Evolutionary conservation across 2,888 invertebrate genomes (phyloP), one percentile per base, ranked within the genome.

Genomic region (Plebejus melissa): DNA sequence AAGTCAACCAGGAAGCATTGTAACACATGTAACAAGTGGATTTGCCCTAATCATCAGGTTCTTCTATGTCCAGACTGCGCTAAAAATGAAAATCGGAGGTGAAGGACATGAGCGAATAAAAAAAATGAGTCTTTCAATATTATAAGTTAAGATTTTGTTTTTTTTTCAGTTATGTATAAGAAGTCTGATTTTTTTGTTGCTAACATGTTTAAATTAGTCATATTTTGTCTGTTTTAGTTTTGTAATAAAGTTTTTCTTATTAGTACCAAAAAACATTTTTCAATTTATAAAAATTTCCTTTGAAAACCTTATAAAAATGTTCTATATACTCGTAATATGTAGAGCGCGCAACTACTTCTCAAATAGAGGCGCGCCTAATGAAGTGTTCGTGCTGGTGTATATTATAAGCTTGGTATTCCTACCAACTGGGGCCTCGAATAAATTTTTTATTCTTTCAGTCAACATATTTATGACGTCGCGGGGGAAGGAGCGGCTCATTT

Each of bases 401-500:
- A 50, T 50, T 50, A 50, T 50, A 50, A 50, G 50, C 13, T 46
- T 46, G 46, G 46, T 46, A 46, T 46, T 41, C 7, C 57, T n/a
- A 11, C 28, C 28, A 54, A 72, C 50, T 13, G 16, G 71, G 58
- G 32, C 71, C 13, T 41, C 32, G 32, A 32, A 46, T 58, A 58
- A 71, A 60, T 4, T 32, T 32, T 4, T 57, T 46, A 38, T 76
- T 76, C 74, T 93, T 93, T 85, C 92, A 93, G 93, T 93, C 80
- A 93, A 93, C 82, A 93, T 93, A 86, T 93, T 93, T 83, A 93
- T 93, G 93, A 93, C 93, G 76, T 76, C 88, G 5, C 85, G 92
- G 11, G 93, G 93, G 5, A 93, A 92, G 78, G 93, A 92, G 83
- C 82, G 93, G 22, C 80, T 93, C 76, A 84, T 93, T 50, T 89